Evolutionary conservation across 2,888 invertebrate species (phyloP), one percentile per base, ranked within the genome.

Genomic region (Sylvicola cinctus): DNA sequence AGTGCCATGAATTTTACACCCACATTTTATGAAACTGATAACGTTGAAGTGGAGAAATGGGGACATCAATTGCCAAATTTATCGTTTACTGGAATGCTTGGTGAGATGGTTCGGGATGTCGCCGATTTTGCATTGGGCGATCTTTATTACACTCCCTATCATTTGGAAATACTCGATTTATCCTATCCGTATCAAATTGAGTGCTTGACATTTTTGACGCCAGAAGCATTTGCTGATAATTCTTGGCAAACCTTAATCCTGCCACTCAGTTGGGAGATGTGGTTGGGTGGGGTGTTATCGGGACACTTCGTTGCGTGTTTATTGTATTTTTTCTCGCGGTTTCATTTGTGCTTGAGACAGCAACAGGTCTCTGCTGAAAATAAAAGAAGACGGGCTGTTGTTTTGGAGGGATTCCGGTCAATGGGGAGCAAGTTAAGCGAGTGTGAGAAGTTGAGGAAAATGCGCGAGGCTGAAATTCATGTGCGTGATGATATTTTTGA

Each of bases 201-300:
- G 48, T 85, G 84, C 46, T 63, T 83, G 45, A 84, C 84, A 1
- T 85, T 85, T 47, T 51, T 85, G 13, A 83, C 84, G 1, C 83
- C 83, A 0, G 83, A 83, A 54, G 71, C 81, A 1, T 58, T 76
- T 13, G 70, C 69, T 2, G 80, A 84, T 48, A 81, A 80, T 45
- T 78, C 83, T 2, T 84, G 84, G 84, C 76, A 75, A 51, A 77
- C 83, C 1, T 60, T 85, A 6, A 73, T 83, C 45, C 57, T 78
- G 42, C 84, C 84, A 2, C 83, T 84, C 47, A 73, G 67, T 41
- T 55, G 70, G 1, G 61, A 68, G 41, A 75, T 81, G 67, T 84
- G 84, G 84, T 56, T 71, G 2, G 69, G 73, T 1, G 73, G 84
- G 0, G 47, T 81, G 13, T 49, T 74, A 4, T 74, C 75, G 4